A percentile compares a stretch with the other conserved stretches of the same genome.
Conservation (phyloP, 1,140 invertebrate genomes). For the Polypedilum pembai region DNA sequence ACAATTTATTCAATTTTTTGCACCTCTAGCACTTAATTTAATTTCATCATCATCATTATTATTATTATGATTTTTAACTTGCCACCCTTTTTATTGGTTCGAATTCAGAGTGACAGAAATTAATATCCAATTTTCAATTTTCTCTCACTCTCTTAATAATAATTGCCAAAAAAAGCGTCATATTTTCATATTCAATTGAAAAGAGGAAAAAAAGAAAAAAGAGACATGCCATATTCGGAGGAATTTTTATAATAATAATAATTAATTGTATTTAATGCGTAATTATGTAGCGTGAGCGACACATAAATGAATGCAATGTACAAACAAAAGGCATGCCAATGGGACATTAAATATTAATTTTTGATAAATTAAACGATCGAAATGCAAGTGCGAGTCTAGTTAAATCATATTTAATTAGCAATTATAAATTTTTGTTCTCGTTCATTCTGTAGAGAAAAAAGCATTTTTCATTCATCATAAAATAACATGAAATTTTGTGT, state of each 20-base stretch:
- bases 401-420: conserved; percentile 27
- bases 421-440: background rate
- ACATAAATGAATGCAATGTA: background rate
- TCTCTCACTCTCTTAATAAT: too few species aligned
- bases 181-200: too few species aligned
- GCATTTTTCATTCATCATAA: background rate
- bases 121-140: background rate
- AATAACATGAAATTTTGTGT: background rate
- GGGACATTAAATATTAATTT: conserved; percentile 15
- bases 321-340: background rate
- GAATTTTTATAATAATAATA: background rate
- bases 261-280: conserved; percentile 8
- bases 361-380: conserved; percentile 26
- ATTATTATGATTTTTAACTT: background rate
- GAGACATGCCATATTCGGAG: too few species aligned
- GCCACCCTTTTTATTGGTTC: background rate
- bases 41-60: background rate
- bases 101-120: background rate
- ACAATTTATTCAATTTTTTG: background rate
- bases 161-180: too few species aligned
- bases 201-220: too few species aligned
- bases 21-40: conserved; percentile 18
- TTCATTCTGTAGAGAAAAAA: too few species aligned
- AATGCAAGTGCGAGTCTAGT: background rate
- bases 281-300: background rate